A percentile compares a stretch with the other conserved stretches of the same genome.
These are phyloP conservation scores for Adoxophyes honmai DNA, from an alignment of 1,140 invertebrate genomes.

Conservation along the genomic window DNA sequence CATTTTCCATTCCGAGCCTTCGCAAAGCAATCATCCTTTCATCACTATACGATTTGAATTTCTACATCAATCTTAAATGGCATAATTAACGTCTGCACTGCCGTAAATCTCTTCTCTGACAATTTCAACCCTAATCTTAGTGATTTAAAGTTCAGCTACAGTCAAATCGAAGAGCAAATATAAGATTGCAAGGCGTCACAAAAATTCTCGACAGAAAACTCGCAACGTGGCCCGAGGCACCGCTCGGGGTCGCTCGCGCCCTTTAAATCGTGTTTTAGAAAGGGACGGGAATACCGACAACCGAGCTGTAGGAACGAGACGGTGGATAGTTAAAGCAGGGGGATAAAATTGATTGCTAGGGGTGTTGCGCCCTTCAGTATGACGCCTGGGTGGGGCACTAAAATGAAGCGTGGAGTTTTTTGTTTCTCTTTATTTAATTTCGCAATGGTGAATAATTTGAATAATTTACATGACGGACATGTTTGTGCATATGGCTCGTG, in stretches of 20 bases:
- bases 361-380: constrained; percentile 56
- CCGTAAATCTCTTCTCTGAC: constrained; percentile 8
- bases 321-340: constrained; percentile 43
- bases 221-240: constrained; percentile 43
- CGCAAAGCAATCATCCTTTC: constrained; percentile 53
- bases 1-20: constrained; percentile 56
- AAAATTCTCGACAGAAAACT: constrained; percentile 55
- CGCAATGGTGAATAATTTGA: constrained; percentile 66
- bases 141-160: constrained; percentile 6
- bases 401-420: constrained; percentile 51
- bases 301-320: constrained; percentile 32
- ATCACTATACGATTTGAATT: constrained; percentile 43
- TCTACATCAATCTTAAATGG: constrained; percentile 52
- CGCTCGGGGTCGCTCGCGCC: constrained; percentile 32
- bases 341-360: constrained; percentile 62
- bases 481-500: constrained; percentile 26
- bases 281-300: constrained; percentile 25
- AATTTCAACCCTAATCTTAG: constrained; percentile 25
- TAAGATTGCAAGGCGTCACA: constrained; percentile 33
- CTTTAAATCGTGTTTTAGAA: constrained; percentile 45
- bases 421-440: constrained; percentile 70
- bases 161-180: not conserved
- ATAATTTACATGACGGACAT: constrained; percentile 63
- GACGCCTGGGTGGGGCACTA: constrained; percentile 49
- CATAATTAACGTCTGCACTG: constrained; percentile 18